Evolutionary conservation across 2,888 invertebrate genomes (phyloP), one percentile per base, ranked within the genome.

Genomic region (Cancer borealis): DNA sequence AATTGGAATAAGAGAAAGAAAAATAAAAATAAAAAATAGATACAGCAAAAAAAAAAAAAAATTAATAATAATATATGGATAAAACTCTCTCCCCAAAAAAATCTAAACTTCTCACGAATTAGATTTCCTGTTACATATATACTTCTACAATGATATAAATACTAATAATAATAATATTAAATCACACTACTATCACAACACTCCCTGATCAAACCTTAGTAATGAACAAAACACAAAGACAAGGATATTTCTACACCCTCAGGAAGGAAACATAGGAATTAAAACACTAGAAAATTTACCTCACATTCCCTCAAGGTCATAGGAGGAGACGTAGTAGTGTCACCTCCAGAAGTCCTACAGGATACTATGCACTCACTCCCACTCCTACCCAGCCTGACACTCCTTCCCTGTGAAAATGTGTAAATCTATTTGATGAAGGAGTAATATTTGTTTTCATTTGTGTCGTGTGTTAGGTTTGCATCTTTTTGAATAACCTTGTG

Each of bases 181-280:
- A 66, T n/a, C 54, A n/a, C n/a, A 17, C 66, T 66, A 66, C n/a
- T 66, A 66, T 66, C 66, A 66, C 66, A 66, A 66, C 66, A 66
- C n/a, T 66, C 66, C 66, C 66, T n/a, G 21, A 66, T 66, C 1
- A 66, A 66, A 66, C n/a, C 66, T 21, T 21, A 66, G 21, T n/a
- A 4, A 66, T n/a, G 6, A 66, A 66, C 6, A 66, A 66, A 66
- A 6, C n/a, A 66, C 21, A n/a, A 66, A 66, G 17, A 66, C 6
- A 6, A 66, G 66, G n/a, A 66, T 21, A n/a, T n/a, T n/a, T 66
- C 66, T 5, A 66, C 8, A n/a, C 12, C 3, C 21, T n/a, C 66
- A 66, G 8, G n/a, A 21, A n/a, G n/a, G n/a, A 4, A 21, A 66
- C 5, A 49, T 49, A 8, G 10, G 49, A 4, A n/a, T n/a, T 6